A percentile compares a stretch with the other conserved stretches of the same genome.
phyloP scores from a whole-genome alignment of 2,113 vertebrate genomes.

The Peromyscus maniculatus region DNA sequence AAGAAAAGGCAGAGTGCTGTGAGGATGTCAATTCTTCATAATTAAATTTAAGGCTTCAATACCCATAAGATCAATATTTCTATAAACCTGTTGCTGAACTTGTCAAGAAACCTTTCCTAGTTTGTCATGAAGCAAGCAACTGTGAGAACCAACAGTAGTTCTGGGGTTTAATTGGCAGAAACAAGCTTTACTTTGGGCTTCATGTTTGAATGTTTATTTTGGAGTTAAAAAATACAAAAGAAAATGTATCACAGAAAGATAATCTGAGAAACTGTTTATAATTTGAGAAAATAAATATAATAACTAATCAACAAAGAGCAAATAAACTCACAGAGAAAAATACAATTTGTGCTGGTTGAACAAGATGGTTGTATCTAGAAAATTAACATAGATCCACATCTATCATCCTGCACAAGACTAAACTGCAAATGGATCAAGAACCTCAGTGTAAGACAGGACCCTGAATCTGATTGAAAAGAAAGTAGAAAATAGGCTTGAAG shows the following conservation, averaged over 20 bases:
- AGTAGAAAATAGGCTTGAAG: not conserved
- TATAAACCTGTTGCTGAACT: not conserved
- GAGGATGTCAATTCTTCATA: not conserved
- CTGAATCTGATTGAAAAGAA: not conserved
- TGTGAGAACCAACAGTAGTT: not conserved
- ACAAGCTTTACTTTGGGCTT: not conserved
- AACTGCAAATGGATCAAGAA: not conserved
- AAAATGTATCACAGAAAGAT: not conserved
- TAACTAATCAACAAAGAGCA: not conserved
- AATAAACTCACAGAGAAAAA: not conserved
- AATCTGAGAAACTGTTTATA: not conserved
- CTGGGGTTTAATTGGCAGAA: not conserved
- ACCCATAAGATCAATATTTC: not conserved
- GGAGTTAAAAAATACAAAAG: not conserved
- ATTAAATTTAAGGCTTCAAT: slow-evolving; percentile 4
- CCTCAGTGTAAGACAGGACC: not conserved
- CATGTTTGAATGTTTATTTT: not conserved
- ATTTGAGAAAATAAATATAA: not conserved
- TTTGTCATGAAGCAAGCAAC: not conserved
- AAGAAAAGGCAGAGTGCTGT: not conserved
- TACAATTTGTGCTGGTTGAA: not conserved
- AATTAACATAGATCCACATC: not conserved
- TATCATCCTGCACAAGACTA: not conserved
- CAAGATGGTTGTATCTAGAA: not conserved
- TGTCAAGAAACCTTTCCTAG: not conserved